These are phyloP conservation scores for Drosophila mauritiana DNA, from an alignment of 1,140 invertebrate species.

Conservation along the genomic window DNA sequence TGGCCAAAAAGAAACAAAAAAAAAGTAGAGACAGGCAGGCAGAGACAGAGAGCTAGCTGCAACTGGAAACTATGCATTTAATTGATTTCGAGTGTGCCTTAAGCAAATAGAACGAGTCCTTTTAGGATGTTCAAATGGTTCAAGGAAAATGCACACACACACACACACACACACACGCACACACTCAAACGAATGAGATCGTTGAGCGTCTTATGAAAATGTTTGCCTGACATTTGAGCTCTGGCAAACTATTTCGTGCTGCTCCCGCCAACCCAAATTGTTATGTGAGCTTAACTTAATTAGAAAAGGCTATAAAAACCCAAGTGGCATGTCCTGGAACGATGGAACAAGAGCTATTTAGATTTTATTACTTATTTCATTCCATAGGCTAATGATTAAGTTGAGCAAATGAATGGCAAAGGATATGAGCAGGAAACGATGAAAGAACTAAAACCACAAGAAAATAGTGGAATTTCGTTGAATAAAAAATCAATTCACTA, in stretches of 20 bases:
- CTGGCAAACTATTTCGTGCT: constrained; percentile 27
- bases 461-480: not conserved
- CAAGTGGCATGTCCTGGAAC: constrained; percentile 14
- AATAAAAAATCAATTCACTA: too few relatives aligned
- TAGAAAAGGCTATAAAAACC: constrained; percentile 42
- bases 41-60: constrained; percentile 6
- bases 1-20: not conserved
- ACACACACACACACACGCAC: not conserved
- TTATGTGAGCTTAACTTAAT: constrained; percentile 51
- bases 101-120: constrained; percentile 50
- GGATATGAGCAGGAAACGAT: not conserved
- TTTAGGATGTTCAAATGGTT: constrained; percentile 5
- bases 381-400: constrained; percentile 22
- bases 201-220: constrained; percentile 31
- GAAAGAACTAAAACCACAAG: not conserved
- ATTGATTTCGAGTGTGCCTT: constrained; percentile 75
- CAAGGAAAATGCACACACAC: constrained; percentile 1
- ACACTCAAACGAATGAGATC: constrained; percentile 7
- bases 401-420: not conserved
- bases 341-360: constrained; percentile 24
- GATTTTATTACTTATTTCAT: constrained; percentile 30
- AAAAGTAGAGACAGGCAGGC: not conserved
- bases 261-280: constrained; percentile 15
- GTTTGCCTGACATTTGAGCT: constrained; percentile 49
- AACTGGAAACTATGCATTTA: constrained; percentile 81